Evolutionary conservation across 2,113 vertebrate species (phyloP).

Genomic region (Otis tarda): DNA sequence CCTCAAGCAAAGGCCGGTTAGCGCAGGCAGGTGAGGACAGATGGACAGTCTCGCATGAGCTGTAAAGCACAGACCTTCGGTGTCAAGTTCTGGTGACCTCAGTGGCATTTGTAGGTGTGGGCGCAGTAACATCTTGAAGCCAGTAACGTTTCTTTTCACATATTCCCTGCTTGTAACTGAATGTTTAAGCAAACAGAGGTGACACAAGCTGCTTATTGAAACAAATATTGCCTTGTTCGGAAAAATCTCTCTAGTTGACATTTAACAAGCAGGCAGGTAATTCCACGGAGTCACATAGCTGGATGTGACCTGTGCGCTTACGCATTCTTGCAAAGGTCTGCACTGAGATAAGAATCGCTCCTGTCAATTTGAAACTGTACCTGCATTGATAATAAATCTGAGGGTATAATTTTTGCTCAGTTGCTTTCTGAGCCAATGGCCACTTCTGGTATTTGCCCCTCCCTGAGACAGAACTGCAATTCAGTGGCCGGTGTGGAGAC

Average conservation of each 20-base stretch:
- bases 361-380: not conserved
- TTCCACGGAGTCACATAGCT: not conserved
- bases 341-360: not conserved
- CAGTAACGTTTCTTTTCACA: not conserved
- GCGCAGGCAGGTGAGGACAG: not conserved
- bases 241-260: not conserved
- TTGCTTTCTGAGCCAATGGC: not conserved
- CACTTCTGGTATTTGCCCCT: not conserved
- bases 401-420: not conserved
- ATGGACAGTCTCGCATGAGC: fast-evolving
- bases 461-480: not conserved
- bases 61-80: not conserved
- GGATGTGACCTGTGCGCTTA: not conserved
- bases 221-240: not conserved
- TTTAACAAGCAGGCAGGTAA: not conserved
- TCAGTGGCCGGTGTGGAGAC: not conserved
- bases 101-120: not conserved
- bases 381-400: not conserved
- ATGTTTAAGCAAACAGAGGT: slow-evolving; percentile 27
- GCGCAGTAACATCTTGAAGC: not conserved
- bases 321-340: not conserved
- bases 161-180: not conserved
- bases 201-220: not conserved
- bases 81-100: not conserved
- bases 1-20: not conserved